Conservation (phyloP, 2,113 vertebrate species). For the Brachyistius frenatus region DNA sequence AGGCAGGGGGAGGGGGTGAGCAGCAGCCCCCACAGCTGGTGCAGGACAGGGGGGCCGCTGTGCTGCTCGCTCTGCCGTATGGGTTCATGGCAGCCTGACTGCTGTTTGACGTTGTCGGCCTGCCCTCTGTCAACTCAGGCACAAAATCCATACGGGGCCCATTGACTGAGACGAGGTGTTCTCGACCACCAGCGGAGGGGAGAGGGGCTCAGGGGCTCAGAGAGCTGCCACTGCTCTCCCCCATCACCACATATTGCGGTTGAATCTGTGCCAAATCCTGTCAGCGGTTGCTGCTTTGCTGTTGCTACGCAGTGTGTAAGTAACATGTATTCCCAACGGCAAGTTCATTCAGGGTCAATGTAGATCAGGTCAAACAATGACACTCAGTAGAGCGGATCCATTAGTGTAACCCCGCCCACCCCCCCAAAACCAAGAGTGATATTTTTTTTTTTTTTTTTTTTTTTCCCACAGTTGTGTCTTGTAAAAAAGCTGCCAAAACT, state of each 20-base stretch:
- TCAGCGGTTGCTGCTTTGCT: constrained; percentile 55
- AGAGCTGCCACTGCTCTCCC: constrained; percentile 50
- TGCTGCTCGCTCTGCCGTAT: constrained; percentile 74
- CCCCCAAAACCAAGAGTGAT: constrained; percentile 25
- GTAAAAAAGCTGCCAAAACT: constrained; percentile 31
- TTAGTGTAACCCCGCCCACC: constrained; percentile 2
- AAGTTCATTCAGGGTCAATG: constrained; percentile 64
- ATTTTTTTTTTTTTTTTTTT: background rate
- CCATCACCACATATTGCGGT: constrained; percentile 62
- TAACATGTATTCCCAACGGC: constrained; percentile 70
- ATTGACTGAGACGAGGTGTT: constrained; percentile 74
- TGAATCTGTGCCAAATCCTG: constrained; percentile 64
- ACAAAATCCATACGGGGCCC: constrained; percentile 82
- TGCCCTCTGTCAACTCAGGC: constrained; percentile 80
- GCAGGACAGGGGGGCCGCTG: constrained; percentile 80
- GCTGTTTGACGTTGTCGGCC: constrained; percentile 72
- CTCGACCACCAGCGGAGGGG: constrained; percentile 58
- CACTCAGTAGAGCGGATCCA: constrained; percentile 45
- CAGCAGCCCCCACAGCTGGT: constrained; percentile 83
- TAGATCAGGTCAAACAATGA: constrained; percentile 58
- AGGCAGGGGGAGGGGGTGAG: constrained; percentile 76
- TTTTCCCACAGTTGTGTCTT: constrained; percentile 27
- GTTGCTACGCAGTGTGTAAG: constrained; percentile 61
- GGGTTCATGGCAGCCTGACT: constrained; percentile 82
- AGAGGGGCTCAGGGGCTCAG: constrained; percentile 66